Evolutionary conservation across 2,113 vertebrate species (phyloP).

Genomic region (Syrmaticus mikado): DNA sequence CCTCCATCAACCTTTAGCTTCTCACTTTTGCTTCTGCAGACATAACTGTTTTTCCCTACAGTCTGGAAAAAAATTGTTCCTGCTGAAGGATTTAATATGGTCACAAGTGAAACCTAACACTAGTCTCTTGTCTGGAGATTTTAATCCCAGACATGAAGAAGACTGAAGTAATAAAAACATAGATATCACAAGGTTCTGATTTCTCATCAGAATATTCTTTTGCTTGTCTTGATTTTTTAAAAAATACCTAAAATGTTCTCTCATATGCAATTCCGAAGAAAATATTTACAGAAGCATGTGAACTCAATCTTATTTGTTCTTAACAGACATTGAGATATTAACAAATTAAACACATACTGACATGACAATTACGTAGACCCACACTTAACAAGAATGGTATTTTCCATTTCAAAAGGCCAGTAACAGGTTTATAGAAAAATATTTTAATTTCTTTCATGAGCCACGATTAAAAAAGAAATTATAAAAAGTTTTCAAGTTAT

Average conservation of each 20-base stretch:
- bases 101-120: slow-evolving; percentile 58
- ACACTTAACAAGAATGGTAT: neutral
- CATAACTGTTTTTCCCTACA: slow-evolving; percentile 62
- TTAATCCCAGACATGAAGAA: slow-evolving; percentile 66
- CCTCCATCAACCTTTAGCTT: slow-evolving; percentile 58
- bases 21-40: slow-evolving; percentile 1
- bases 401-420: neutral
- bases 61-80: slow-evolving; percentile 54
- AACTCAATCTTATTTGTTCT: neutral
- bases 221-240: neutral
- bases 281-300: neutral
- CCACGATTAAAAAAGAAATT: neutral
- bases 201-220: slow-evolving; percentile 10
- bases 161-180: slow-evolving; percentile 10
- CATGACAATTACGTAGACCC: neutral
- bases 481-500: neutral
- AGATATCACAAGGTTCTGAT: slow-evolving; percentile 43
- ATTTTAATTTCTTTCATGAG: neutral
- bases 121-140: slow-evolving; percentile 58
- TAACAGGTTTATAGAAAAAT: neutral
- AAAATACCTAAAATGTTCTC: neutral
- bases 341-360: neutral
- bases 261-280: neutral
- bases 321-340: neutral
- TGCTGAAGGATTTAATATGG: slow-evolving; percentile 29